Conservation (phyloP, 2,113 vertebrate genomes). For the Gallinago undulata region DNA sequence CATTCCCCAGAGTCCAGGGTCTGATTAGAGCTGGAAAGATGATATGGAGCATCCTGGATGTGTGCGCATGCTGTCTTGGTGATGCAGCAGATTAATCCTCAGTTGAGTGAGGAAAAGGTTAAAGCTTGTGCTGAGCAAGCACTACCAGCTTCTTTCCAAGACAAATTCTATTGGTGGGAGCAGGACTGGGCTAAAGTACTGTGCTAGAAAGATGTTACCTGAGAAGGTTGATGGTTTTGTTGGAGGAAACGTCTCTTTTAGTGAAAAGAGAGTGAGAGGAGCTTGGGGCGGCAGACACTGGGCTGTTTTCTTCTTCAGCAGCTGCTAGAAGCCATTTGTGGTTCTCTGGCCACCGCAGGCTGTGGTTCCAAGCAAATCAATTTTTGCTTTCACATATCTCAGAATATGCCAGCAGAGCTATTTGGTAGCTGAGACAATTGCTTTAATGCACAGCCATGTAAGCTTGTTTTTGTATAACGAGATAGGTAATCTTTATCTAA, state of each 20-base stretch:
- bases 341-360: background rate
- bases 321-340: background rate
- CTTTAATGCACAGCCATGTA: background rate
- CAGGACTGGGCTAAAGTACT: background rate
- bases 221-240: background rate
- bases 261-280: background rate
- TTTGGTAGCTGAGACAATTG: background rate
- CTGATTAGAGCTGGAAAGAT: accelerated
- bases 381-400: background rate
- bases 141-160: background rate
- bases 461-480: background rate
- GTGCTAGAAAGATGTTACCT: background rate
- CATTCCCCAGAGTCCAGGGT: background rate
- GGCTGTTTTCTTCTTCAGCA: background rate
- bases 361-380: background rate
- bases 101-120: background rate
- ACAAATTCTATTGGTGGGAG: background rate
- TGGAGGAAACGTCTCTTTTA: background rate
- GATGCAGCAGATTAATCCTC: background rate
- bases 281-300: background rate
- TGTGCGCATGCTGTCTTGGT: accelerated
- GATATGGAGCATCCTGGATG: background rate
- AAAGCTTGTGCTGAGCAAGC: background rate
- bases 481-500: background rate
- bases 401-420: background rate